These are phyloP conservation scores for Ichneumon xanthorius DNA, from an alignment of 2,888 invertebrate species.

Conservation along the genomic window DNA sequence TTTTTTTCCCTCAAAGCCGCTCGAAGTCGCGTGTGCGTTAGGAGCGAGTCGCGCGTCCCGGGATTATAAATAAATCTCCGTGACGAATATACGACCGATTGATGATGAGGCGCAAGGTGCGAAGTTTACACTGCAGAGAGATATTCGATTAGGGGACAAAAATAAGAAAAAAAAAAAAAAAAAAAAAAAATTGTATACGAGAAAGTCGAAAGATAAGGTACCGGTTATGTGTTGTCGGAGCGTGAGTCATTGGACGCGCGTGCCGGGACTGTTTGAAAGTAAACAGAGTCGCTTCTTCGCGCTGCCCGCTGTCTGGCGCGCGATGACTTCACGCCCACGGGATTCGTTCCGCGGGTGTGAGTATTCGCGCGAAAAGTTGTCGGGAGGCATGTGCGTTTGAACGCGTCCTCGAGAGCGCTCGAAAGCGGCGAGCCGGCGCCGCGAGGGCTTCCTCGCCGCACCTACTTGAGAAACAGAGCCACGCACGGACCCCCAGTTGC, in stretches of 20 bases:
- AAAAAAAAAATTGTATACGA: not conserved
- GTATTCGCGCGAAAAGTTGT: conserved; percentile 62
- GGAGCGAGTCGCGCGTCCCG: not conserved
- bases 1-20: not conserved
- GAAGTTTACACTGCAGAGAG: not conserved
- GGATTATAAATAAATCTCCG: conserved; percentile 10
- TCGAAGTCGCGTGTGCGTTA: conserved; percentile 10
- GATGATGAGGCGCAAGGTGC: conserved; percentile 29
- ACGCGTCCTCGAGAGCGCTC: conserved; percentile 36
- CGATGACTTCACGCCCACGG: conserved; percentile 62
- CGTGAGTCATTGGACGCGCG: conserved; percentile 66
- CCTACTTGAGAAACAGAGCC: conserved; percentile 59
- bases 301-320: conserved; percentile 8
- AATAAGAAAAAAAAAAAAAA: conserved; percentile 28
- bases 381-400: conserved; percentile 47
- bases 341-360: conserved; percentile 25
- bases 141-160: conserved; percentile 5
- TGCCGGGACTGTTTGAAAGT: conserved; percentile 64
- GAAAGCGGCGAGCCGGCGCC: conserved; percentile 10
- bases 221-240: conserved; percentile 35
- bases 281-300: conserved; percentile 60
- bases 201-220: conserved; percentile 56
- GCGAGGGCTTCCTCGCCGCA: conserved; percentile 54
- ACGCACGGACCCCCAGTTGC: conserved; percentile 28
- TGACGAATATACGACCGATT: conserved; percentile 35